Evolutionary conservation across 1,140 invertebrate species (phyloP), one percentile per base, ranked within the genome.

Genomic region (Drosophila lacteicornis): DNA sequence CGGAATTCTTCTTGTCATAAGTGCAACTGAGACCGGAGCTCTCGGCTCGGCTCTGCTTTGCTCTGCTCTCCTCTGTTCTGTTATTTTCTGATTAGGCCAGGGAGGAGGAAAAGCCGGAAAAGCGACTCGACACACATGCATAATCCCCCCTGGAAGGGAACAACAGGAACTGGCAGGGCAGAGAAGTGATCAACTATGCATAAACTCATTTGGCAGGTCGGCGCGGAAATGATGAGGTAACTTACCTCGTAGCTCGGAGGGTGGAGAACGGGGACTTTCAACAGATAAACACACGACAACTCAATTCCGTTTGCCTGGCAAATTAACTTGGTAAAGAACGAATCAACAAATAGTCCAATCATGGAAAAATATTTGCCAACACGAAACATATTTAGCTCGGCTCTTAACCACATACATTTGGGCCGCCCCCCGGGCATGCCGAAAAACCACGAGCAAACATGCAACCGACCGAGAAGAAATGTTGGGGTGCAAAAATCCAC

Each of bases 81-180:
- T 80, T 88, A 62, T 80, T 87, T 78, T 70, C 67, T 88, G 84
- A 88, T 84, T 84, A 88, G 81, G 45, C 73, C 53, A 53, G 77
- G 80, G 63, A 80, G 62, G 43, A 40, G 67, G 8, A 27, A 42
- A 25, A 61, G 22, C 30, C 43, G 33, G 38, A 51, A 47, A 46
- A 46, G 25, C 22, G 46, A 19, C 17, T 30, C 40, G 19, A 8
- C 43, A 19, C 62, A 25, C 17, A 22, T 40, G 45, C 43, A 22
- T 40, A 51, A 36, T 30, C 11, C 17, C 45, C 43, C 27, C 58
- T 49, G 43, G 79, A 65, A 67, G 62, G 63, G 43, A 25, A 47
- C 42, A 22, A 22, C 33, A 30, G 38, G 77, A 63, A 27, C 5
- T 5, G 27, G 27, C 27, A 30, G 27, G 47, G n/a, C 22, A 38